Conservation (phyloP, 2,797 vertebrate genomes). For the Halcyon badia region DNA sequence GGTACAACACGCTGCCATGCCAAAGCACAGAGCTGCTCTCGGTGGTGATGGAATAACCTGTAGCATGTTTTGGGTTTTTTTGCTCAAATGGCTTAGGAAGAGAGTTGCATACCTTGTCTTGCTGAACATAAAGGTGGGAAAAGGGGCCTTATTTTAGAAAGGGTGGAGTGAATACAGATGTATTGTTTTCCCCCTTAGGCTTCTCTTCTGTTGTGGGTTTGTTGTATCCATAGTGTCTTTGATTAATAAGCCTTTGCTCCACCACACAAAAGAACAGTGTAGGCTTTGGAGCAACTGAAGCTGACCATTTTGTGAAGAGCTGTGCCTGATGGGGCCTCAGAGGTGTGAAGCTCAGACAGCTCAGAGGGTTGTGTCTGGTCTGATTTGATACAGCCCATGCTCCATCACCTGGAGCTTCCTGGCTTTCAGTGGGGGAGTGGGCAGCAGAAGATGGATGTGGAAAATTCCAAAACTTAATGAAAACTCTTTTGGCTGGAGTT, state of each 20-base stretch:
- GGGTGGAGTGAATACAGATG: background rate
- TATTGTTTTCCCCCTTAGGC: background rate
- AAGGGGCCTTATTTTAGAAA: background rate
- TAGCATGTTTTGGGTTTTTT: background rate
- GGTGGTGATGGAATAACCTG: background rate
- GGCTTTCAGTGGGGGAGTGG: background rate
- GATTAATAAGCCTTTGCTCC: conserved; percentile 8
- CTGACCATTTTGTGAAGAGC: background rate
- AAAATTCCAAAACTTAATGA: conserved; percentile 26
- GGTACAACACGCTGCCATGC: accelerated
- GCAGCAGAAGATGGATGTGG: background rate
- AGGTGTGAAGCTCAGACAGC: conserved; percentile 10
- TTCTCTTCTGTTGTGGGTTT: background rate
- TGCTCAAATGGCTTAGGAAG: background rate
- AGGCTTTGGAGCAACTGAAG: background rate
- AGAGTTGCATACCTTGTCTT: background rate
- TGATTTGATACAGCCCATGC: background rate
- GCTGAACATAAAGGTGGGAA: background rate
- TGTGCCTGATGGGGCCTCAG: background rate
- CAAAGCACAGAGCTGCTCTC: background rate
- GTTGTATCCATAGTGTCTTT: background rate
- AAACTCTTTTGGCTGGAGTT: background rate
- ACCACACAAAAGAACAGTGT: background rate
- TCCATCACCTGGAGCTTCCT: background rate
- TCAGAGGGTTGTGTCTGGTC: background rate